These are phyloP conservation scores for Xanthorhoe spadicearia DNA, from an alignment of 2,888 invertebrate genomes.

Conservation along the genomic window DNA sequence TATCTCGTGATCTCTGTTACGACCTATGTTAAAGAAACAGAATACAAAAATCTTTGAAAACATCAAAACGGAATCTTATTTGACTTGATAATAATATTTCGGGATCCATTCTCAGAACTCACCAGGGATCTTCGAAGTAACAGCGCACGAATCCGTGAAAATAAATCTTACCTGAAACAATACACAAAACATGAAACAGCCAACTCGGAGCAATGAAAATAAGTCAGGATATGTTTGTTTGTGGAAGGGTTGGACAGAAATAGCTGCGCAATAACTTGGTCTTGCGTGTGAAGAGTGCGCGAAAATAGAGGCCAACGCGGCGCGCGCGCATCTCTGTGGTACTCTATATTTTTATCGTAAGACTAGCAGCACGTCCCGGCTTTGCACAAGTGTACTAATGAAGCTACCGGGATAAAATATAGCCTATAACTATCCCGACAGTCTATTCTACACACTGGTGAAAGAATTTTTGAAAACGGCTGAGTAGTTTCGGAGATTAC, in stretches of 20 bases:
- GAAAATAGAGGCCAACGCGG: conserved; percentile 70
- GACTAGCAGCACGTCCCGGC: too few relatives aligned
- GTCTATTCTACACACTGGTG: too few relatives aligned
- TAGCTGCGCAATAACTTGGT: conserved; percentile 28
- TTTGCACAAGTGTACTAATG: too few relatives aligned
- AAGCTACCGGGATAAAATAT: too few relatives aligned
- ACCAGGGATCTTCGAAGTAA: conserved; percentile 13
- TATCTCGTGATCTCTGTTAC: conserved; percentile 3
- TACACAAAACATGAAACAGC: conserved; percentile 47
- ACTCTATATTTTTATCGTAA: background rate
- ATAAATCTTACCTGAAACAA: conserved; percentile 67
- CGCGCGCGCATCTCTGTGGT: conserved; percentile 45
- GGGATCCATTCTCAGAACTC: conserved; percentile 15
- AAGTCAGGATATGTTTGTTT: conserved; percentile 30
- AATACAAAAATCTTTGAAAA: conserved; percentile 22
- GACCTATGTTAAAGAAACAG: conserved; percentile 13
- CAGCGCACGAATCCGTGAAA: conserved; percentile 10
- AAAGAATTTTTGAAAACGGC: too few relatives aligned
- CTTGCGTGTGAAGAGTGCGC: conserved; percentile 43
- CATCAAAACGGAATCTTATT: conserved; percentile 19
- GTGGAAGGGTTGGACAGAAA: conserved; percentile 27
- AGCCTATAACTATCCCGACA: too few relatives aligned
- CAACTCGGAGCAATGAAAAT: conserved; percentile 52
- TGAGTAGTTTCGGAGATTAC: too few relatives aligned
- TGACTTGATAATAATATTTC: conserved; percentile 31